A percentile compares a stretch with the other conserved stretches of the same genome.
phyloP scores from a whole-genome alignment of 2,113 vertebrate species.

The Taxidea taxus region DNA sequence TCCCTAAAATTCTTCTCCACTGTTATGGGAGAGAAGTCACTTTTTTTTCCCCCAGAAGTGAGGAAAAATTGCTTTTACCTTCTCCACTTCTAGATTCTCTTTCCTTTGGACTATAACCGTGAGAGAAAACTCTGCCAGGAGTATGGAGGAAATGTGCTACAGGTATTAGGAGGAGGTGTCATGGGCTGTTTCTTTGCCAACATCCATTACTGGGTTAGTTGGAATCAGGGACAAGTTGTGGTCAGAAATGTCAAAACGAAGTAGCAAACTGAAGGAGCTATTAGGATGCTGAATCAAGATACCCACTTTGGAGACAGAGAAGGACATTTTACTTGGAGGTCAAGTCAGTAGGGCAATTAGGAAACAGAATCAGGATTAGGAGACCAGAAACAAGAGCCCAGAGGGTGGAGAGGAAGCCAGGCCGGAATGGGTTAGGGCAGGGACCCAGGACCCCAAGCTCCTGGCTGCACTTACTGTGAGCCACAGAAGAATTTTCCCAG shows the following conservation, averaged over 20 bases:
- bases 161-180: not conserved
- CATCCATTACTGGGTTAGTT: not conserved
- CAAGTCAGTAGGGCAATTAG: not conserved
- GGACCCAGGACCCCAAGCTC: not conserved
- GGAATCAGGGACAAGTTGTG: not conserved
- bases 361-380: not conserved
- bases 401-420: not conserved
- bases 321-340: not conserved
- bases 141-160: not conserved
- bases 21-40: not conserved
- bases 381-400: not conserved
- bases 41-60: not conserved
- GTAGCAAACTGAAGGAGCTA: not conserved
- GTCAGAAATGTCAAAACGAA: not conserved
- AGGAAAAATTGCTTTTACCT: not conserved
- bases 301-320: not conserved
- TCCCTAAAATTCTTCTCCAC: not conserved
- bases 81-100: not conserved
- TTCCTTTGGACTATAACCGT: not conserved
- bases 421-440: not conserved
- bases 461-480: not conserved
- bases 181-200: not conserved
- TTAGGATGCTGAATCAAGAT: not conserved
- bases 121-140: not conserved
- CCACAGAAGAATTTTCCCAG: not conserved